Evolutionary conservation across 2,888 invertebrate genomes (phyloP).

Genomic region (Drosophila niveifrons): DNA sequence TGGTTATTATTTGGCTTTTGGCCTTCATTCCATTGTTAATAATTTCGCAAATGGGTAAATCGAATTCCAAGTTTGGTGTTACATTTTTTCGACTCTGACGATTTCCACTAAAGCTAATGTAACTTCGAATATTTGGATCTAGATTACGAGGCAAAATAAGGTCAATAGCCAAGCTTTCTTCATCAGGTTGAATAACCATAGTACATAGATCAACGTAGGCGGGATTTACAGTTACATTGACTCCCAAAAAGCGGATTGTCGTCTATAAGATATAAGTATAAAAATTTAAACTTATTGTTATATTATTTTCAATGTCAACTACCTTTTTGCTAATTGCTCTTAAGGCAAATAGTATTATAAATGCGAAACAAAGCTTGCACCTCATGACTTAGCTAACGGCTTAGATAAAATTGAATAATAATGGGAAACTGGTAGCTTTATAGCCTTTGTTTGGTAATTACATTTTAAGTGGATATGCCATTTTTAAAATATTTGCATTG

Average conservation of each 20-base stretch:
- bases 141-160: neutral
- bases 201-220: neutral
- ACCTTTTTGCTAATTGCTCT: too few species aligned
- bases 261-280: neutral
- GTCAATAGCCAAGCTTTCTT: conserved; percentile 3
- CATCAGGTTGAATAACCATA: neutral
- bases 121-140: neutral
- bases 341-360: too few species aligned
- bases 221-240: neutral
- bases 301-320: too few species aligned
- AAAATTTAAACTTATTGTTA: too few species aligned
- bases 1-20: conserved; percentile 9
- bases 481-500: too few species aligned
- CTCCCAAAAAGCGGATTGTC: neutral
- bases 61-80: neutral
- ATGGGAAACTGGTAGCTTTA: too few species aligned
- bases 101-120: neutral
- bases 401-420: too few species aligned
- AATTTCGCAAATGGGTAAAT: conserved; percentile 11
- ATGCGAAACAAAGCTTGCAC: too few species aligned
- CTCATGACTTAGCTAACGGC: too few species aligned
- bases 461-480: too few species aligned
- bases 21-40: conserved; percentile 7
- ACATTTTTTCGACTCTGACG: neutral
- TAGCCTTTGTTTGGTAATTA: too few species aligned